Conservation (phyloP, 2,888 invertebrate genomes). For the Pteria penguin region DNA sequence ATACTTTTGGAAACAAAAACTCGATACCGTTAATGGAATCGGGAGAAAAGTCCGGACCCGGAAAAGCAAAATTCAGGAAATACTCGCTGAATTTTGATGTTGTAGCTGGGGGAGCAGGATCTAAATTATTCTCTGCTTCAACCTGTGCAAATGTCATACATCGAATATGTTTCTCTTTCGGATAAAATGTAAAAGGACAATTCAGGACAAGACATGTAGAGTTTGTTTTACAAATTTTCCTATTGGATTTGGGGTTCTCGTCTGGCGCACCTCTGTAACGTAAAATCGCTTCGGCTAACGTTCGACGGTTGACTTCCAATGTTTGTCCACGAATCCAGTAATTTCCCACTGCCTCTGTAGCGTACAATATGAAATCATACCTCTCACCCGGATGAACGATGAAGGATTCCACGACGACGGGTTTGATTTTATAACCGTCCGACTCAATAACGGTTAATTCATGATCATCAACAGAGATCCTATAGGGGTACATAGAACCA, state of each 20-base stretch:
- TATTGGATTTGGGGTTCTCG: neutral
- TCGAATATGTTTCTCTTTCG: slow-evolving; percentile 12
- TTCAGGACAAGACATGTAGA: slow-evolving; percentile 54
- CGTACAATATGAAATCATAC: slow-evolving; percentile 54
- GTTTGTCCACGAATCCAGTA: slow-evolving; percentile 42
- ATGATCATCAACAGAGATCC: slow-evolving; percentile 58
- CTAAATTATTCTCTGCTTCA: slow-evolving; percentile 8
- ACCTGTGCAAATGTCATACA: slow-evolving; percentile 48
- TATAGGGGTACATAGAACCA: slow-evolving; percentile 49
- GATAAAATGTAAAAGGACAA: slow-evolving; percentile 57
- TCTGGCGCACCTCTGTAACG: slow-evolving; percentile 30
- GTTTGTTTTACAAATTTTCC: slow-evolving; percentile 40
- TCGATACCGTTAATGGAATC: slow-evolving; percentile 63
- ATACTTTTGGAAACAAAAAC: slow-evolving; percentile 54
- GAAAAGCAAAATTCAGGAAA: slow-evolving; percentile 73
- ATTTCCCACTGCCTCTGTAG: slow-evolving; percentile 47
- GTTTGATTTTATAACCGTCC: slow-evolving; percentile 56
- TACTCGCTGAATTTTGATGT: slow-evolving; percentile 55
- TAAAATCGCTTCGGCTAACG: slow-evolving; percentile 35
- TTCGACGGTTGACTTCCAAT: slow-evolving; percentile 21
- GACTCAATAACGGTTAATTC: slow-evolving; percentile 51
- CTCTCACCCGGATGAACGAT: slow-evolving; percentile 57
- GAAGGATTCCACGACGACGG: slow-evolving; percentile 49
- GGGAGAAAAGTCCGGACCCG: slow-evolving; percentile 57
- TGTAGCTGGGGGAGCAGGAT: slow-evolving; percentile 13